phyloP scores from a whole-genome alignment of 2,797 vertebrate genomes.

The Sebastes baramenuke region DNA sequence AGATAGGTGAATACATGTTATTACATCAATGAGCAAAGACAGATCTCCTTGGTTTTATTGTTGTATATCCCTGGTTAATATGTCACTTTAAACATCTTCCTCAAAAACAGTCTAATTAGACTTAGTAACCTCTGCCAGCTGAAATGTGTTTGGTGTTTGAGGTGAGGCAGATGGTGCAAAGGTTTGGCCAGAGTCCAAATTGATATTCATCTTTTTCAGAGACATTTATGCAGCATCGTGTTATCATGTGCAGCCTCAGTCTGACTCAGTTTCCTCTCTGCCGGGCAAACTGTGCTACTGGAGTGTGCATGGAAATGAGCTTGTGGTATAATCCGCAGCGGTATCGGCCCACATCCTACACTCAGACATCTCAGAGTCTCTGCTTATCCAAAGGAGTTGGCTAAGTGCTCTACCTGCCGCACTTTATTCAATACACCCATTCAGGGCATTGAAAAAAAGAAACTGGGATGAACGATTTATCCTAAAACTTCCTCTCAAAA shows the following conservation, averaged over 20 bases:
- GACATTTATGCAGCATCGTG: constrained; percentile 49
- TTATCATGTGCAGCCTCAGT: constrained; percentile 38
- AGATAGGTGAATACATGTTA: neutral
- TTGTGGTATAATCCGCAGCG: constrained; percentile 52
- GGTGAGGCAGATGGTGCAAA: constrained; percentile 48
- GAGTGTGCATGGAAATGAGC: constrained; percentile 62
- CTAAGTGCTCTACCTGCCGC: constrained; percentile 38
- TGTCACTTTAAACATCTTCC: neutral
- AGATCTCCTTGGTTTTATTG: neutral
- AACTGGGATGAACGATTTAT: constrained; percentile 44
- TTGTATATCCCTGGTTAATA: neutral
- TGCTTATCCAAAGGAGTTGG: constrained; percentile 44
- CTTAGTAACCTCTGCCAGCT: constrained; percentile 1
- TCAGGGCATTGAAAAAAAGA: constrained; percentile 25
- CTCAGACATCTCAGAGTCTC: constrained; percentile 42
- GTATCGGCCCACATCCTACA: constrained; percentile 41
- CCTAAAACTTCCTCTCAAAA: constrained; percentile 31
- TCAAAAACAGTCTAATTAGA: constrained; percentile 4
- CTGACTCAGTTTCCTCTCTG: constrained; percentile 46
- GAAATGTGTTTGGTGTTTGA: constrained; percentile 37
- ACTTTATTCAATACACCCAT: constrained; percentile 42
- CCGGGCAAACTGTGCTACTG: constrained; percentile 34
- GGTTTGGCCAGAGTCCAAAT: constrained; percentile 40
- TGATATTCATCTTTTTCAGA: constrained; percentile 59
- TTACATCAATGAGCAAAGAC: neutral